phyloP scores from a whole-genome alignment of 1,140 invertebrate species.

The Akabosia matsudoensis region DNA sequence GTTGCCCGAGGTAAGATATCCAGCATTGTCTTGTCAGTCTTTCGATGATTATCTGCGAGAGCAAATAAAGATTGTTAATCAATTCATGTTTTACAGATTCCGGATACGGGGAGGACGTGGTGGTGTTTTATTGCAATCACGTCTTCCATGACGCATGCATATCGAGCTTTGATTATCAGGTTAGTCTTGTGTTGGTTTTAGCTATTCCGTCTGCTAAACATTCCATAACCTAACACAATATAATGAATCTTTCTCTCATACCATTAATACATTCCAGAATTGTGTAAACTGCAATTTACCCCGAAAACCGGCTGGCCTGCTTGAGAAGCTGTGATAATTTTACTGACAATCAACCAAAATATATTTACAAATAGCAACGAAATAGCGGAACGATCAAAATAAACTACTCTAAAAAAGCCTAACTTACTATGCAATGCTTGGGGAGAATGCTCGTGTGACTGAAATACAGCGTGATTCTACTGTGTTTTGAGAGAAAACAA shows the following conservation, averaged over 20 bases:
- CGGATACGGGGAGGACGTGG: slow-evolving; percentile 61
- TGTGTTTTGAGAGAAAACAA: too few species aligned
- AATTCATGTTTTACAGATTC: slow-evolving; percentile 55
- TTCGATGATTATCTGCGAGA: too few species aligned
- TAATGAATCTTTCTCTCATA: too few species aligned
- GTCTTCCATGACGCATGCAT: slow-evolving; percentile 83
- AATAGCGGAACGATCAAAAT: too few species aligned
- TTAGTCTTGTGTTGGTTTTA: slow-evolving; percentile 18
- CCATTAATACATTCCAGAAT: slow-evolving; percentile 41
- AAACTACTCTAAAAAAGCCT: too few species aligned
- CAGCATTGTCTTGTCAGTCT: slow-evolving; percentile 28
- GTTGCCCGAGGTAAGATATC: slow-evolving; percentile 61
- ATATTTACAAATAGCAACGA: neutral
- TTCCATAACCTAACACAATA: too few species aligned
- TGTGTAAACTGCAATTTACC: slow-evolving; percentile 45
- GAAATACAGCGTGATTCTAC: too few species aligned
- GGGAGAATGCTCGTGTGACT: too few species aligned
- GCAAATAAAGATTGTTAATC: neutral
- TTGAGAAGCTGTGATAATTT: slow-evolving; percentile 44
- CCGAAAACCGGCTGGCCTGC: slow-evolving; percentile 37
- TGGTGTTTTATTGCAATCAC: slow-evolving; percentile 85
- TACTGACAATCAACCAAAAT: neutral
- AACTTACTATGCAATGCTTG: too few species aligned
- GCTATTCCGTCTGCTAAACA: neutral
- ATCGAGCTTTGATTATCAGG: slow-evolving; percentile 50